Base-by-base conservation (phyloP, 2,797 vertebrate genomes). In the Phalloptychus januarius region DNA sequence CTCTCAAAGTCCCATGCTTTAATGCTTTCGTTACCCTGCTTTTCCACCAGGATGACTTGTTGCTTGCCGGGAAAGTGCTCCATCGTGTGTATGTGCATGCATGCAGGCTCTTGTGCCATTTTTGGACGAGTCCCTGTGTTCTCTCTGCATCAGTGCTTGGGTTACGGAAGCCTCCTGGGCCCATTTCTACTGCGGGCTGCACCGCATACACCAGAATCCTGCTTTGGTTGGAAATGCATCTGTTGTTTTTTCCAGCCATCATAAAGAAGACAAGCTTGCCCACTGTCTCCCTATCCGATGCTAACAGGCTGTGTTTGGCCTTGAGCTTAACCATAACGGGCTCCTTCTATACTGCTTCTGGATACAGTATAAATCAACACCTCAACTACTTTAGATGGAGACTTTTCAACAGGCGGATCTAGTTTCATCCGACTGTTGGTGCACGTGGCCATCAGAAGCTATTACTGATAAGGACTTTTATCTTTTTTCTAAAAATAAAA, bases 41-140 rank as follows among this genome's bases (percentile, higher is more conserved):
- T 95, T 95, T 95, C 93, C 94, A 94, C 74, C 46, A 11, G 83
- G 87, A 89, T 76, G 91, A 92, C 91, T 44, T 92, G 92, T 94
- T 88, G 76, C 86, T 87, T 94, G 91, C 90, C 87, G 89, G 94
- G 94, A 94, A 95, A 85, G 81, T 87, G 72, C 56, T 86, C 71
- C 79, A 28, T 77, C 79, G 79, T 90, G 89, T 83, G 81, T 90
- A 69, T 44, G 89, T 89, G 86, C 56, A 25, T 79, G 85, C 54
- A 25, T 80, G 85, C 74, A 1, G 65, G 72, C 83, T 45, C 86
- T 83, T 86, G 81, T 87, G 86, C 89, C 90, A 83, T 89, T 93
- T 93, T 89, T 94, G 91, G 94, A 92, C 79, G 83, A 58, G 82
- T 79, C 87, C 74, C 88, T 87, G 87, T 87, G 90, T 94, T 94